phyloP scores from a whole-genome alignment of 2,113 vertebrate species.

The Diglossa brunneiventris region DNA sequence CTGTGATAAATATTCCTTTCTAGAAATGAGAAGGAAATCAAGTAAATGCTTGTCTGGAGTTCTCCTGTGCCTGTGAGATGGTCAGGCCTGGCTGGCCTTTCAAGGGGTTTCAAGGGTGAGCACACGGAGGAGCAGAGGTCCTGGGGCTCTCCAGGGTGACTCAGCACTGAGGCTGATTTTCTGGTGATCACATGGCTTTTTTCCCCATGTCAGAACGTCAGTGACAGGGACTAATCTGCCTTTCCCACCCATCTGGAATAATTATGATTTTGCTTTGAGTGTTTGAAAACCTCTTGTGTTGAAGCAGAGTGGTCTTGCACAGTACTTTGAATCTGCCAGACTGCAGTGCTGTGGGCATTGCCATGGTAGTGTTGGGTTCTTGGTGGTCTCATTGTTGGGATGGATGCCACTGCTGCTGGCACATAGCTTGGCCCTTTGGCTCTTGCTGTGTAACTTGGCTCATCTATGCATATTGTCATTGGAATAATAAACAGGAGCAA shows the following conservation, averaged over 20 bases:
- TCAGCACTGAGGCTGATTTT: not conserved
- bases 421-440: not conserved
- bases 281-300: not conserved
- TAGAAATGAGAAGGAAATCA: not conserved
- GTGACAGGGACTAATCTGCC: not conserved
- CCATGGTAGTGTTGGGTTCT: not conserved
- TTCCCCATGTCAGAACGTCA: not conserved
- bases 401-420: not conserved
- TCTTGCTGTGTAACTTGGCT: not conserved
- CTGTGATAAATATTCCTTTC: not conserved
- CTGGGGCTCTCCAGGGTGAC: not conserved
- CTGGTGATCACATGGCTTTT: not conserved
- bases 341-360: not conserved
- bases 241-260: not conserved
- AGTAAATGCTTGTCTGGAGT: not conserved
- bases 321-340: not conserved
- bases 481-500: not conserved
- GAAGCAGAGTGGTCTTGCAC: not conserved
- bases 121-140: not conserved
- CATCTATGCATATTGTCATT: rapidly evolving
- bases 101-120: not conserved
- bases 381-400: not conserved
- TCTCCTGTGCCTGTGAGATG: rapidly evolving
- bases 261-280: not conserved
- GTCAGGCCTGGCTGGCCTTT: not conserved